Conservation (phyloP, 2,113 vertebrate species). For the Ceyx margarethae region DNA sequence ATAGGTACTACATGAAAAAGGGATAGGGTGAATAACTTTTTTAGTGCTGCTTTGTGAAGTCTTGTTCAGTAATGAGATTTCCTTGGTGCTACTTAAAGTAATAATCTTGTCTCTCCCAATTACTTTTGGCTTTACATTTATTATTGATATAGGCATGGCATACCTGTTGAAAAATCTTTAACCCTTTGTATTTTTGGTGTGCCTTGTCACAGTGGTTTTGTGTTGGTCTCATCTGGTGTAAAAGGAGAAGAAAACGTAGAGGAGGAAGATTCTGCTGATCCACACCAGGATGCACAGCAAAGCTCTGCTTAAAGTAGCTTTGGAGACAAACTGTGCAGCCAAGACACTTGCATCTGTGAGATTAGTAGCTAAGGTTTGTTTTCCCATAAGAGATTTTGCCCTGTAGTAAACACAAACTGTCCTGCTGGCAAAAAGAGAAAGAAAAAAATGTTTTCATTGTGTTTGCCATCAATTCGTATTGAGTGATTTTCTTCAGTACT, state of each 20-base stretch:
- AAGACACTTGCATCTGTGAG: not conserved
- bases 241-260: rapidly evolving
- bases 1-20: not conserved
- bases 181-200: not conserved
- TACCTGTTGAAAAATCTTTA: not conserved
- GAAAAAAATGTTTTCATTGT: rapidly evolving
- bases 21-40: not conserved
- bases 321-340: not conserved
- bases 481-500: not conserved
- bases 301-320: not conserved
- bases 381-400: not conserved
- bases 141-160: not conserved
- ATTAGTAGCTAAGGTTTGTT: not conserved
- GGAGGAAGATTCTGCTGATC: not conserved
- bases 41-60: not conserved
- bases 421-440: not conserved
- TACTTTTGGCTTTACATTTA: not conserved
- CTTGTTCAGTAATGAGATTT: not conserved
- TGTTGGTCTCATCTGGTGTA: not conserved
- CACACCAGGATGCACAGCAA: not conserved
- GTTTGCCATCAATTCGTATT: not conserved
- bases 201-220: not conserved
- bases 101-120: not conserved
- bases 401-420: not conserved
- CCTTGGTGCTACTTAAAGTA: not conserved